These are phyloP conservation scores for Blastobasis adustella DNA, from an alignment of 2,888 invertebrate species.

Conservation along the genomic window DNA sequence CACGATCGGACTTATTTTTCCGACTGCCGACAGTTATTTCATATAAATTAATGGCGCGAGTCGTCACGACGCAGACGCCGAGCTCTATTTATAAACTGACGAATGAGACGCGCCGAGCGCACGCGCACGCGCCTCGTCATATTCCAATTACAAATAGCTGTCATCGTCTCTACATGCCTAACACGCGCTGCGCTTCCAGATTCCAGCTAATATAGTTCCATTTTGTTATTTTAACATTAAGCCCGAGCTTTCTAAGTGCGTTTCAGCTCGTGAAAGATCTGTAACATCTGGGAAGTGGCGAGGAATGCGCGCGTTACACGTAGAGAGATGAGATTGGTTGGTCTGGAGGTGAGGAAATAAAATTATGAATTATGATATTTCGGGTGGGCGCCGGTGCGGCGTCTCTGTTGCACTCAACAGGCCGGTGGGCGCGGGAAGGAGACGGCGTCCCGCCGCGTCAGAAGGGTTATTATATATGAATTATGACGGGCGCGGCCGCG, in stretches of 20 bases:
- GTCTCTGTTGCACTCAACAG: constrained; percentile 52
- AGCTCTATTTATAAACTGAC: constrained; percentile 73
- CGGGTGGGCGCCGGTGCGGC: constrained; percentile 36
- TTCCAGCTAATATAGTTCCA: constrained; percentile 36
- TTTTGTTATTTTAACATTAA: constrained; percentile 27
- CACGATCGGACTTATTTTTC: constrained; percentile 70
- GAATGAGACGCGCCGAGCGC: constrained; percentile 71
- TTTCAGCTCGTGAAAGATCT: too few relatives aligned
- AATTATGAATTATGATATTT: constrained; percentile 73
- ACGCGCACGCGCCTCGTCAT: constrained; percentile 71
- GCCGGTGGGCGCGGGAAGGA: constrained; percentile 41
- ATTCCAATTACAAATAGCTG: constrained; percentile 74
- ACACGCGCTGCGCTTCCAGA: constrained; percentile 40
- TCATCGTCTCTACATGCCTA: constrained; percentile 58
- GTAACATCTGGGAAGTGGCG: too few relatives aligned
- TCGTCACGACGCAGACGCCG: constrained; percentile 73
- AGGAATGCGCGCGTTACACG: too few relatives aligned
- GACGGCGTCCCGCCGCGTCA: constrained; percentile 52
- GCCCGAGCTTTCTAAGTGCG: constrained; percentile 5
- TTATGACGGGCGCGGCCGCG: constrained; percentile 71
- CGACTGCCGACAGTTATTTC: constrained; percentile 74
- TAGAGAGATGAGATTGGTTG: too few relatives aligned
- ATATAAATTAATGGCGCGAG: constrained; percentile 75
- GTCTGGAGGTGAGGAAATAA: too few relatives aligned
- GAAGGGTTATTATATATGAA: constrained; percentile 76